Evolutionary conservation across 2,888 invertebrate genomes (phyloP).

Genomic region (Sericinus montela): DNA sequence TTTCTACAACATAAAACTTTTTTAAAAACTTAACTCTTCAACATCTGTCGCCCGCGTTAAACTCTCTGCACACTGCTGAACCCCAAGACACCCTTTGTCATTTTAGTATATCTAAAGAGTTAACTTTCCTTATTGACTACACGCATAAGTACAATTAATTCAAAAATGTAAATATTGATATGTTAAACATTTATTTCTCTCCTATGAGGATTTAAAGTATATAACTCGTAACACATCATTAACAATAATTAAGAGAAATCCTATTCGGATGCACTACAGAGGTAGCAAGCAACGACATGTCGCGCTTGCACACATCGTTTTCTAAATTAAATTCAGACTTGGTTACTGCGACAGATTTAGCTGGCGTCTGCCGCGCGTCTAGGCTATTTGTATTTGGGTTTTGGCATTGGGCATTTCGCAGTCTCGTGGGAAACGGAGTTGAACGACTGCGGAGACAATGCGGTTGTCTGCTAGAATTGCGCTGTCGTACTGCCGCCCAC

Average conservation of each 20-base stretch:
- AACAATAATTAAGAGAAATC: background rate
- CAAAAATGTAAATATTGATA: too few relatives aligned
- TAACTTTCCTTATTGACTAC: too few relatives aligned
- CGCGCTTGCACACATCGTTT: constrained; percentile 35
- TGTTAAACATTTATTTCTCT: too few relatives aligned
- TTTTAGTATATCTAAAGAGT: too few relatives aligned
- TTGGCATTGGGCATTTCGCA: constrained; percentile 72
- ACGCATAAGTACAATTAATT: too few relatives aligned
- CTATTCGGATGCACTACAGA: constrained; percentile 3
- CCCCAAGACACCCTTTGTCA: too few relatives aligned
- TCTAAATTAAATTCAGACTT: constrained; percentile 45
- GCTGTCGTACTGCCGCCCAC: constrained; percentile 56
- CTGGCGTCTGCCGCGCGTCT: constrained; percentile 72
- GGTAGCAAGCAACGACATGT: constrained; percentile 2
- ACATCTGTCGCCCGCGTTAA: too few relatives aligned
- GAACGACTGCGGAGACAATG: constrained; percentile 77
- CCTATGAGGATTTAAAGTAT: too few relatives aligned
- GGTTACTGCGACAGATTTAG: constrained; percentile 69
- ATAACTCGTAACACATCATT: too few relatives aligned
- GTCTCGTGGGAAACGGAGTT: constrained; percentile 78
- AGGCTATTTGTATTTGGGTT: constrained; percentile 73
- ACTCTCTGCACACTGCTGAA: too few relatives aligned
- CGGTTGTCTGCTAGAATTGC: constrained; percentile 49
- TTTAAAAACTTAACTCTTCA: too few relatives aligned
- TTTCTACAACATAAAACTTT: too few relatives aligned